A percentile compares a stretch with the other conserved stretches of the same genome.
phyloP scores from a whole-genome alignment of 2,888 invertebrate genomes.

The Xestia sexstrigata region DNA sequence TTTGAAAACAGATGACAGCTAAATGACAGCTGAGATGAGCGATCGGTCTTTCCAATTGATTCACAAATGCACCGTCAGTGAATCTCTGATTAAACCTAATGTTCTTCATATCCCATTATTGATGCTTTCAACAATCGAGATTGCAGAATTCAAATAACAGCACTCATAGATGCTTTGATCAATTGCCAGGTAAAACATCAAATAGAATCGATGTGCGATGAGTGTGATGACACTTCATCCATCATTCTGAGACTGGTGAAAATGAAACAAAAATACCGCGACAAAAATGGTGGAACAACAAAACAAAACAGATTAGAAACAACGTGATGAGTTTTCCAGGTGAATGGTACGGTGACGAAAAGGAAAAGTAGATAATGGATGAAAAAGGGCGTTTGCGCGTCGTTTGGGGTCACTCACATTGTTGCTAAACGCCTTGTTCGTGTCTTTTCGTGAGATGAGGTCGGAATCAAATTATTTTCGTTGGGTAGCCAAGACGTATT shows the following conservation, averaged over 20 bases:
- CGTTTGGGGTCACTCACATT: conserved; percentile 29
- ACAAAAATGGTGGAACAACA: conserved; percentile 38
- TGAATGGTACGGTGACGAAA: conserved; percentile 51
- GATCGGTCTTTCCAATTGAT: conserved; percentile 1
- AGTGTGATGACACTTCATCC: conserved; percentile 40
- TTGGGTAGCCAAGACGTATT: conserved; percentile 7
- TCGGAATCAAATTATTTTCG: conserved; percentile 11
- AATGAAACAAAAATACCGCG: conserved; percentile 59
- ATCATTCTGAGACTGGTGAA: conserved; percentile 46
- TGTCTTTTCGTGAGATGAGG: conserved; percentile 1
- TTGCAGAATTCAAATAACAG: conserved; percentile 5
- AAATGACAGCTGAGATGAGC: conserved; percentile 7
- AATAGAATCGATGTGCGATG: conserved; percentile 32
- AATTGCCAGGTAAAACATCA: conserved; percentile 34
- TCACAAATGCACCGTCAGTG: conserved; percentile 11
- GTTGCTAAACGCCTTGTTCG: conserved; percentile 19
- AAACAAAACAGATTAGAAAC: conserved; percentile 61
- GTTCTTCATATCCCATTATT: not conserved
- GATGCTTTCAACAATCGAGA: conserved; percentile 1
- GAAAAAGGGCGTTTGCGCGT: conserved; percentile 28
- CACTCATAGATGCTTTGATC: conserved; percentile 4
- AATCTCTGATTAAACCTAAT: not conserved
- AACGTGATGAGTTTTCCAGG: conserved; percentile 60
- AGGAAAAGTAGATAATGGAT: conserved; percentile 58
- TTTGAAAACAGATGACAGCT: conserved; percentile 22